Evolutionary conservation across 2,113 vertebrate species (phyloP), one percentile per base, ranked within the genome.

Genomic region (Gallinago undulata): DNA sequence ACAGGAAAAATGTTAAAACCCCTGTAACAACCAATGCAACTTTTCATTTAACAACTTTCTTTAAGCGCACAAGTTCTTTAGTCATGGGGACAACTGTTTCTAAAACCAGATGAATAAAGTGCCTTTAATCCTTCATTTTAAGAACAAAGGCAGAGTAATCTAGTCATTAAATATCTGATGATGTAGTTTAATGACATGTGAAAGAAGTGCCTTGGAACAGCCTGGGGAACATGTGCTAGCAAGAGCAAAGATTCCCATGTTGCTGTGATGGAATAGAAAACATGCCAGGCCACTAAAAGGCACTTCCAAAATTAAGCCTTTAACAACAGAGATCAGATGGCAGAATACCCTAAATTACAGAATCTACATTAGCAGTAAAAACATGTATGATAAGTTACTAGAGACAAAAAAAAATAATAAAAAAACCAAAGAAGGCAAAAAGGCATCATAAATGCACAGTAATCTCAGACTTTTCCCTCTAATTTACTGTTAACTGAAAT

Each of bases 101-200:
- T 91, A 75, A 95, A 95, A 92, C 11, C 35, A 92, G 57, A 90
- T 62, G 45, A 94, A 87, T 53, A 84, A 93, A 93, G 45, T 7
- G 17, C 27, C 5, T 75, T 94, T 89, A 89, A 56, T 94, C 69
- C 60, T 94, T 93, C 48, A 45, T 92, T 96, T 96, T 68, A 94
- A 93, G 83, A 96, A 95, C 92, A 96, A 97, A 95, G 82, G n/a
- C 73, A 89, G 33, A 18, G 45, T 48, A 90, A 94, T 92, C 90
- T 89, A 51, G 33, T 90, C 67, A 84, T 91, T 92, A 93, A 92
- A 70, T 88, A 80, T 90, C 56, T 90, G 75, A 77, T 83, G 63
- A 83, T 87, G 67, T 17, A 37, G 19, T 77, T 94, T 85, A 95
- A 91, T 79, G 75, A 86, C 82, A 80, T 86, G 47, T 83, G 85